Conservation (phyloP, 1,140 invertebrate genomes). For the Bathynomus jamesi region DNA sequence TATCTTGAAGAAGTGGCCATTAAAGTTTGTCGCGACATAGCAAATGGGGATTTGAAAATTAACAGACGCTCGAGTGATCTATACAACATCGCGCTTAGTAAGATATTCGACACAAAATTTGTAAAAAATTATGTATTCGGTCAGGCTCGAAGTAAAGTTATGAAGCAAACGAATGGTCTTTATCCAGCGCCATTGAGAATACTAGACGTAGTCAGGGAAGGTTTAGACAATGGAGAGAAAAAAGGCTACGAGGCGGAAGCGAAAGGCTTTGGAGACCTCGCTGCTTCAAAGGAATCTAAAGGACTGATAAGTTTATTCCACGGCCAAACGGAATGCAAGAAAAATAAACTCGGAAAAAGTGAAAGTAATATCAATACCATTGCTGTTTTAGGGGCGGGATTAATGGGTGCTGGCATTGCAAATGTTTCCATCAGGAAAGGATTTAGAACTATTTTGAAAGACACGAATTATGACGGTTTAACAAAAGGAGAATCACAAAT, state of each 20-base stretch:
- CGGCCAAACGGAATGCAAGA: slow-evolving; percentile 96
- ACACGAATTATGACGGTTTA: slow-evolving; percentile 72
- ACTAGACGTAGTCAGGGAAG: slow-evolving; percentile 73
- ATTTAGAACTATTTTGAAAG: slow-evolving; percentile 82
- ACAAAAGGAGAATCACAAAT: slow-evolving; percentile 85
- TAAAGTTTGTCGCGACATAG: slow-evolving; percentile 70
- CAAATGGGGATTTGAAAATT: slow-evolving; percentile 63
- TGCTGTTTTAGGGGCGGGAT: slow-evolving; percentile 86
- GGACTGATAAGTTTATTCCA: slow-evolving; percentile 89
- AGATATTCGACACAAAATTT: too few species aligned
- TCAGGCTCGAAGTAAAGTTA: slow-evolving; percentile 79
- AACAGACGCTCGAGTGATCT: slow-evolving; percentile 62
- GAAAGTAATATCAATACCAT: slow-evolving; percentile 62
- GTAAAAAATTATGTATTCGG: slow-evolving; percentile 85
- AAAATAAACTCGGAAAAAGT: slow-evolving; percentile 88
- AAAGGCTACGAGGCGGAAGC: slow-evolving; percentile 82
- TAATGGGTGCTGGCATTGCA: slow-evolving; percentile 98
- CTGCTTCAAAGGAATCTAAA: slow-evolving; percentile 81
- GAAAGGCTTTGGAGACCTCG: slow-evolving; percentile 82
- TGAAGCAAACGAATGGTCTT: slow-evolving; percentile 85
- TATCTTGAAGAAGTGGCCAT: slow-evolving; percentile 90
- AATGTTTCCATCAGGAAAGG: slow-evolving; percentile 95
- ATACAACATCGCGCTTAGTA: too few species aligned
- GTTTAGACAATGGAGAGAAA: slow-evolving; percentile 72
- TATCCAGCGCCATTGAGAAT: slow-evolving; percentile 97